phyloP scores from a whole-genome alignment of 2,797 vertebrate genomes.

The Cygnus olor region DNA sequence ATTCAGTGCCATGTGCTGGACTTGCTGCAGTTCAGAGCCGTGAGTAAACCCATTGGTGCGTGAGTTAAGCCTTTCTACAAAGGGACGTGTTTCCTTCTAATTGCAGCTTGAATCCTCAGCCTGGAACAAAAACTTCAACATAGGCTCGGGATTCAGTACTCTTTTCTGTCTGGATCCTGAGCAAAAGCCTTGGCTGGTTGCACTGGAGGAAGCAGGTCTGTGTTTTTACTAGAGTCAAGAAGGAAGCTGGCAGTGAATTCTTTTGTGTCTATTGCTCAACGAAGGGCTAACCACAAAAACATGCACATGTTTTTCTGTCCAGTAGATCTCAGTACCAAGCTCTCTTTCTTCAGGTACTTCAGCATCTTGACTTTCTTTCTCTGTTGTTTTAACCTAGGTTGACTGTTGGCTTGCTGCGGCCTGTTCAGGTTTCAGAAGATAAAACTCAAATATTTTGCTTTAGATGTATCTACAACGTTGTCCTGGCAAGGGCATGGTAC shows the following conservation, averaged over 20 bases:
- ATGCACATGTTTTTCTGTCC: background rate
- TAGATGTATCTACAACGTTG: background rate
- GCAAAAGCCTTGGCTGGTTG: background rate
- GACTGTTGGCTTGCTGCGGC: background rate
- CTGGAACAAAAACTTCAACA: background rate
- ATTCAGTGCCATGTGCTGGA: background rate
- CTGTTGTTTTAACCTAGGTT: background rate
- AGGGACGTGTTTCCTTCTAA: background rate
- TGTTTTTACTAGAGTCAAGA: background rate
- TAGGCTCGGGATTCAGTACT: background rate
- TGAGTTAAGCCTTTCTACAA: background rate
- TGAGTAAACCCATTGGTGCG: background rate
- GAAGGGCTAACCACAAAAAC: constrained; percentile 20
- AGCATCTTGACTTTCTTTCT: background rate
- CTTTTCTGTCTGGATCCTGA: background rate
- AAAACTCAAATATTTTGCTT: background rate
- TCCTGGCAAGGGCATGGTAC: background rate
- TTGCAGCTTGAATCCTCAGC: background rate
- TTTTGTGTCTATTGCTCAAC: background rate
- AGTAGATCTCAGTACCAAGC: background rate
- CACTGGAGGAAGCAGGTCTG: background rate
- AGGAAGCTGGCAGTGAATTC: background rate
- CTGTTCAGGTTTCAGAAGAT: background rate
- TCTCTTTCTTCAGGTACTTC: background rate
- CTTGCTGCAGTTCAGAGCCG: background rate